Percentiles rank a stretch among this genome's conserved stretches.
Conservation (phyloP, 2,797 vertebrate species). For the Scleropages formosus region DNA sequence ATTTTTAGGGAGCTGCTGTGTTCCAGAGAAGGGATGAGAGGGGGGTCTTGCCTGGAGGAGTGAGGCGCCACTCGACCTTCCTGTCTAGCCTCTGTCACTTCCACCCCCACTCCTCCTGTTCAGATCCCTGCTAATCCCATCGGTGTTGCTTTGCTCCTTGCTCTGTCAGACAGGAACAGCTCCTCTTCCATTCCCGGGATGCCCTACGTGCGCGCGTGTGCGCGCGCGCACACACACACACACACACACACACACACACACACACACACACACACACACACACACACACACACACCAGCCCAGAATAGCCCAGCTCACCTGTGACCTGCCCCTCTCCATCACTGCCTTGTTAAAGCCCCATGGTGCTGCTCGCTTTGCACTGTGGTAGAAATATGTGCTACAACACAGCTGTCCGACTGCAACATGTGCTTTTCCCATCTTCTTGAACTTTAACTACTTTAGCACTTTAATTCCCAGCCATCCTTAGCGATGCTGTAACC, state of each 20-base stretch:
- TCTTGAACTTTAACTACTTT: too few species aligned
- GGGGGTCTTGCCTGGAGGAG: background rate
- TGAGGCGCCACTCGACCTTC: slow-evolving; percentile 32
- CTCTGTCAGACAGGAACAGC: background rate
- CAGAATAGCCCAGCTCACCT: background rate
- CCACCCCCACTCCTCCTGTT: slow-evolving; percentile 40
- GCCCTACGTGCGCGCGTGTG: background rate
- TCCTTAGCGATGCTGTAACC: too few species aligned
- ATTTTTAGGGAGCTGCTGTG: slow-evolving; percentile 12
- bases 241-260: background rate
- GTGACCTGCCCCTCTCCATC: background rate
- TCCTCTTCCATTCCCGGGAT: background rate
- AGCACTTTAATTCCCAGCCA: too few species aligned
- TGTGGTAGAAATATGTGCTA: too few species aligned
- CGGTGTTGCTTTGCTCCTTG: background rate
- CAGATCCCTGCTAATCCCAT: background rate
- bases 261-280: slow-evolving; percentile 2
- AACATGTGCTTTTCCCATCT: too few species aligned
- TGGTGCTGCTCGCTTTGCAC: too few species aligned
- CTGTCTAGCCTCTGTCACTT: slow-evolving; percentile 29
- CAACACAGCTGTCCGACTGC: too few species aligned
- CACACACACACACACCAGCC: background rate
- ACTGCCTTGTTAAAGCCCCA: background rate
- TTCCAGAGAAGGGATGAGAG: slow-evolving; percentile 18
- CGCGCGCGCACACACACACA: slow-evolving; percentile 1